Evolutionary conservation across 2,113 vertebrate genomes (phyloP).

Genomic region (Callionymus lyra): DNA sequence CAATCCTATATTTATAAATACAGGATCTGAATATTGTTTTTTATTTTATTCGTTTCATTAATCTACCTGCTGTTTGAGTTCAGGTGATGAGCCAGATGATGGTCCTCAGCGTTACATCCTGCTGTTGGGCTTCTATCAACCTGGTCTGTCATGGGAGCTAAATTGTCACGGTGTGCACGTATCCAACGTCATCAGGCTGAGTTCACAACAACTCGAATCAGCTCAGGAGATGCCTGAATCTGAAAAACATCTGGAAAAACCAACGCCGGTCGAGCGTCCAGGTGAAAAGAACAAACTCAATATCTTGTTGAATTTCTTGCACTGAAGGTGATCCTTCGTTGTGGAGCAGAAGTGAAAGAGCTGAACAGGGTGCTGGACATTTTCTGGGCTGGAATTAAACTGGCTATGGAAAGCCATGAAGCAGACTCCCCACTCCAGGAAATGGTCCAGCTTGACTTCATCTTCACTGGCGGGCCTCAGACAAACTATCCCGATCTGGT

Average conservation of each 20-base stretch:
- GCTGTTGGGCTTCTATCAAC: constrained; percentile 75
- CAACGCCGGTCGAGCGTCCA: neutral
- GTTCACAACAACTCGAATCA: constrained; percentile 30
- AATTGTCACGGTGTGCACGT: constrained; percentile 72
- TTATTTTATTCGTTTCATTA: neutral
- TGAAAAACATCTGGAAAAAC: constrained; percentile 1
- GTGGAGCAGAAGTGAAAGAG: neutral
- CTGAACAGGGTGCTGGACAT: constrained; percentile 44
- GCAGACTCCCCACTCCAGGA: constrained; percentile 71
- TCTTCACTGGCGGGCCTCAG: constrained; percentile 42
- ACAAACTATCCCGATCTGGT: no score
- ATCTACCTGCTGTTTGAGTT: constrained; percentile 1
- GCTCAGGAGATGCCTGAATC: constrained; percentile 3
- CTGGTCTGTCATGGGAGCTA: constrained; percentile 70
- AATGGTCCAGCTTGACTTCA: constrained; percentile 66
- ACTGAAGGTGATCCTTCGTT: neutral
- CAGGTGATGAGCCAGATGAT: constrained; percentile 90
- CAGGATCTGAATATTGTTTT: no score
- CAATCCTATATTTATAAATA: no score
- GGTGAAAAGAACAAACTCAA: neutral
- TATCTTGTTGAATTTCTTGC: neutral
- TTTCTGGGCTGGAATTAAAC: constrained; percentile 83
- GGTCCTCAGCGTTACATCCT: constrained; percentile 86
- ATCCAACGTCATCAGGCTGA: constrained; percentile 77
- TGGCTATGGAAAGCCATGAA: constrained; percentile 67